phyloP scores from a whole-genome alignment of 2,113 vertebrate species.

The Aspiorhynchus laticeps region DNA sequence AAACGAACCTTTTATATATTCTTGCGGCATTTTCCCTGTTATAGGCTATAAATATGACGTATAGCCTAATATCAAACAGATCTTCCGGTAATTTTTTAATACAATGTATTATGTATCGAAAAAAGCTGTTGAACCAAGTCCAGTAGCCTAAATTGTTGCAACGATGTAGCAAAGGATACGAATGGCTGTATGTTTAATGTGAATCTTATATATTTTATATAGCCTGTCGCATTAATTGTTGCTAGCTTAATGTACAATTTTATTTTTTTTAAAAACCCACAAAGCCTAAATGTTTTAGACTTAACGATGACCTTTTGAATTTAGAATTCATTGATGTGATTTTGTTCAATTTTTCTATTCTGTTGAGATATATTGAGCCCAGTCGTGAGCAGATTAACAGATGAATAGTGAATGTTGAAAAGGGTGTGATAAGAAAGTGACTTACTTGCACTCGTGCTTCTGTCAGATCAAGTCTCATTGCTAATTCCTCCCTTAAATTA shows the following conservation, averaged over 20 bases:
- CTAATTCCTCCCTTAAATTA: conserved; percentile 82
- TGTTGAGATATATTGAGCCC: neutral
- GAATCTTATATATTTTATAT: neutral
- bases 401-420: neutral
- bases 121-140: neutral
- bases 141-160: neutral
- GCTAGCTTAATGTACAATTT: neutral
- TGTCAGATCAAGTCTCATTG: conserved; percentile 86
- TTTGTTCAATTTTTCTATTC: neutral
- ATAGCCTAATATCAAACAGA: neutral
- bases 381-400: neutral
- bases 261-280: neutral
- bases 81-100: neutral
- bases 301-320: neutral
- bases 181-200: neutral
- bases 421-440: conserved; percentile 34
- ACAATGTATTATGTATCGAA: neutral
- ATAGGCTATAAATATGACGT: neutral
- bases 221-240: neutral
- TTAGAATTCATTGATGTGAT: neutral
- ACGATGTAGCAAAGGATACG: neutral
- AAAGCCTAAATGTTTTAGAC: neutral
- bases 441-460: conserved; percentile 90
- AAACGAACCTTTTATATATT: neutral
- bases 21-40: neutral